phyloP scores from a whole-genome alignment of 1,140 invertebrate genomes.

The Orchestia grillus region DNA sequence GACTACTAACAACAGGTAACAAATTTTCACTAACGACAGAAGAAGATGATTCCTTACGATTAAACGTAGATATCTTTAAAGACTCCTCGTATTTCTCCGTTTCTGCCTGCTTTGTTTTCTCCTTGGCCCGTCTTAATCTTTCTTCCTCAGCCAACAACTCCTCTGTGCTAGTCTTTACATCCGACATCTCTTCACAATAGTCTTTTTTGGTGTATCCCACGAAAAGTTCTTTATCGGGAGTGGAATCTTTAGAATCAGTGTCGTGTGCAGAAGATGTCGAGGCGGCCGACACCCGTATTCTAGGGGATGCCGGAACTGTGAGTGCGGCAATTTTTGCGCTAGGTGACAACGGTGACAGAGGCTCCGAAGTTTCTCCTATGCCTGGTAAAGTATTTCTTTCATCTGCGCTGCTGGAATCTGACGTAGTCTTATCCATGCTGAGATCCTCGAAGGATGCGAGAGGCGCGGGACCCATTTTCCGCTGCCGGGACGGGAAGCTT shows the following conservation, averaged over 20 bases:
- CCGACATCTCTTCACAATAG: constrained; percentile 84
- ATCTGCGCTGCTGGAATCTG: constrained; percentile 65
- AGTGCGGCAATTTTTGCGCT: constrained; percentile 71
- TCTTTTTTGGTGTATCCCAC: constrained; percentile 72
- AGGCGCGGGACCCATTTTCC: constrained; percentile 87
- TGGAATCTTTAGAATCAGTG: constrained; percentile 82
- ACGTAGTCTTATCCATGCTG: constrained; percentile 72
- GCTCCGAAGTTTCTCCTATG: constrained; percentile 66
- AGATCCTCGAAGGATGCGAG: constrained; percentile 93
- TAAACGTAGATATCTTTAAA: constrained; percentile 68
- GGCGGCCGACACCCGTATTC: constrained; percentile 88
- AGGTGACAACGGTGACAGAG: constrained; percentile 66
- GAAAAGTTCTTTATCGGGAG: constrained; percentile 83
- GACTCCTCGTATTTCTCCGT: constrained; percentile 68
- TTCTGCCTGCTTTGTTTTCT: constrained; percentile 65
- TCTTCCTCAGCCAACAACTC: constrained; percentile 81
- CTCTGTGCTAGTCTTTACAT: constrained; percentile 86
- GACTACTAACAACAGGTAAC: constrained; percentile 83
- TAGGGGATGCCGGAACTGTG: constrained; percentile 81
- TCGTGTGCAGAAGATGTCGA: constrained; percentile 87
- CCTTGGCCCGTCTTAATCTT: constrained; percentile 69
- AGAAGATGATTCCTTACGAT: constrained; percentile 70
- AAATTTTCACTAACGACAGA: constrained; percentile 74
- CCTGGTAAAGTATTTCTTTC: constrained; percentile 63
- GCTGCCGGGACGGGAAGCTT: constrained; percentile 69